Conservation (phyloP, 2,113 vertebrate species). For the Zeus faber region DNA sequence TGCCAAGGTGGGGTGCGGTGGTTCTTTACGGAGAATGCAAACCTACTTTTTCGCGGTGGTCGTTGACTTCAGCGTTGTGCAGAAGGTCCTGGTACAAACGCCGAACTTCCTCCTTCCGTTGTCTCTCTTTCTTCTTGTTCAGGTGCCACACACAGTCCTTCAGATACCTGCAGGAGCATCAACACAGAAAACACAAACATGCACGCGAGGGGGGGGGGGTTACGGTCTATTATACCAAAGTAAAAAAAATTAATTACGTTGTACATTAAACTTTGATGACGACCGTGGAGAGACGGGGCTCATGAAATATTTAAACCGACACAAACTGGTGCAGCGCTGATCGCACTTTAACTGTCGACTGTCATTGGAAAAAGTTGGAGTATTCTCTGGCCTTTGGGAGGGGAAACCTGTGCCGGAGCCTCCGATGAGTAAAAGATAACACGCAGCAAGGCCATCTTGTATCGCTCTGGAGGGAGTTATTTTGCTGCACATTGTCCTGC, state of each 20-base stretch:
- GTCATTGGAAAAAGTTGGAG: too few relatives aligned
- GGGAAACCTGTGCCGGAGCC: too few relatives aligned
- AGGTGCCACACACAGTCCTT: conserved; percentile 60
- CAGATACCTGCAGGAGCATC: conserved; percentile 51
- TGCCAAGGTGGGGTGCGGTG: not conserved
- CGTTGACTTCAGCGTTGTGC: conserved; percentile 14
- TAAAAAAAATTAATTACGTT: too few relatives aligned
- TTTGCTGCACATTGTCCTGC: too few relatives aligned
- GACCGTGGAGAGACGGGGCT: not conserved
- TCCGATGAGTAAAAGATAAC: too few relatives aligned
- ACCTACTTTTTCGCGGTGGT: conserved; percentile 39
- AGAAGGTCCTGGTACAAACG: conserved; percentile 47
- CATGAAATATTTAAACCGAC: not conserved
- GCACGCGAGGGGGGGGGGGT: not conserved
- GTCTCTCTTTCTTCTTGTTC: conserved; percentile 52
- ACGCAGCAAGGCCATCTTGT: too few relatives aligned
- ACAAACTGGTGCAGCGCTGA: too few relatives aligned
- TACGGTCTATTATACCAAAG: not conserved
- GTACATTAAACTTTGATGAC: not conserved
- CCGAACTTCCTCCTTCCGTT: conserved; percentile 37
- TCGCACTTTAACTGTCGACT: not conserved
- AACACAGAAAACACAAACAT: not conserved
- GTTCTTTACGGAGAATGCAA: not conserved
- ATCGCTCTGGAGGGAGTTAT: too few relatives aligned
- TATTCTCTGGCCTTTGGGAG: too few relatives aligned